Evolutionary conservation across 1,140 invertebrate species (phyloP).

Genomic region (Drosophila ficusphila): DNA sequence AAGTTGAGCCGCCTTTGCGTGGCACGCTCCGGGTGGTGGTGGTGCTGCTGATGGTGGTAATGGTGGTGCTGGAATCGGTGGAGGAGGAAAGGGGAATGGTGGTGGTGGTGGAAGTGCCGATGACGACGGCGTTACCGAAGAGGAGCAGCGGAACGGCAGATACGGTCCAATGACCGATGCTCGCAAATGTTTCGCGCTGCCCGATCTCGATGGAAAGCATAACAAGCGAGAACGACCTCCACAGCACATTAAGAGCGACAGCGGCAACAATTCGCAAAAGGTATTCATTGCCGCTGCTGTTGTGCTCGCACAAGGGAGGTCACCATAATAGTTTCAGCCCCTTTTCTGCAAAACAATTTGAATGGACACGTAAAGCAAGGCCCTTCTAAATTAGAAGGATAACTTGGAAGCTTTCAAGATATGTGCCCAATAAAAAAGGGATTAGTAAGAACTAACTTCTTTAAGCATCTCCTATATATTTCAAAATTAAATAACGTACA

Average conservation of each 20-base stretch:
- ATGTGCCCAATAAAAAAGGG: too few species aligned
- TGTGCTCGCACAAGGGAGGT: not conserved
- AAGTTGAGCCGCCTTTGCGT: conserved; percentile 46
- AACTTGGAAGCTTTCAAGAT: too few species aligned
- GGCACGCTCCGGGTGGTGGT: conserved; percentile 63
- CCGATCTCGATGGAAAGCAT: conserved; percentile 63
- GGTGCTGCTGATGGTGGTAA: conserved; percentile 1
- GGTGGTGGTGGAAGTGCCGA: conserved; percentile 13
- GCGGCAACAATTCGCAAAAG: conserved; percentile 63
- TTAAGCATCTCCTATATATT: too few species aligned
- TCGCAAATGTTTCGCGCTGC: conserved; percentile 38
- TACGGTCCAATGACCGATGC: conserved; percentile 77
- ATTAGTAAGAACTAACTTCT: too few species aligned
- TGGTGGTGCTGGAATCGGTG: not conserved
- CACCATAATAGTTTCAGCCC: conserved; percentile 1
- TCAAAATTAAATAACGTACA: too few species aligned
- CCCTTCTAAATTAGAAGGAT: too few species aligned
- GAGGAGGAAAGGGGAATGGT: not conserved
- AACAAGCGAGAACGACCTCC: conserved; percentile 76
- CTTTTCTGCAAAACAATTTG: too few species aligned
- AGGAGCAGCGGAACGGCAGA: conserved; percentile 17
- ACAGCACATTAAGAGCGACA: conserved; percentile 61
- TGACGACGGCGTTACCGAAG: conserved; percentile 33
- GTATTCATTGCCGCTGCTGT: conserved; percentile 40
- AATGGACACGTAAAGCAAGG: too few species aligned